Base-by-base conservation (phyloP, 2,888 invertebrate species). In the Formica aserva region DNA sequence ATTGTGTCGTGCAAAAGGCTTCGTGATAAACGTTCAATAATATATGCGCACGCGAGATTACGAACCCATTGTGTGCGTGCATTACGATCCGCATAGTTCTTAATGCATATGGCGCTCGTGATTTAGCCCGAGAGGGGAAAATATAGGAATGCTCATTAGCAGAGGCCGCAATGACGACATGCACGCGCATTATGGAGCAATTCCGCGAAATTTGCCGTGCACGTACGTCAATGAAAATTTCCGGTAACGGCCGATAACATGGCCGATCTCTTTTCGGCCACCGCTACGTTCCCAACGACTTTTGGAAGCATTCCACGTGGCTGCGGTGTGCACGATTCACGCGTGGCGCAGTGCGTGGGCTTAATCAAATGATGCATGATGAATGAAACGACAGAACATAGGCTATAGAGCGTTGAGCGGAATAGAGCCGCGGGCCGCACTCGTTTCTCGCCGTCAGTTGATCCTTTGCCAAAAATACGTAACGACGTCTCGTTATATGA, bases 301-400 rank as follows among this genome's bases (percentile, higher is more conserved):
- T 88, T 88, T 77, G 85, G 83, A 80, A 85, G 52, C 81, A 80
- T 85, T 89, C 82, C 85, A 69, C 41, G 71, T 22, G 71, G 35
- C 67, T 66, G 80, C 57, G 76, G 52, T 76, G 71, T 69, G 38
- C 71, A 32, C 85, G 83, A 87, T 83, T 85, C 84, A 72, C 66
- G 35, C 57, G 84, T 86, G 71, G 77, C 78, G 78, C 75, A 35
- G 78, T 83, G 82, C 88, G 82, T 65, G 75, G 83, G 75, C 81
- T 87, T 86, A 82, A 84, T 87, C 80, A 91, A 89, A 91, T 86
- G 90, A 90, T 88, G 85, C 86, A 85, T 89, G 91, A 91, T 91
- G 91, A 92, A 92, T 92, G 91, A 91, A 91, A 90, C 81, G 75
- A 72, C 69, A 72, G 71, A 18, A 32, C 83, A 35, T 62, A 45